A percentile compares a stretch with the other conserved stretches of the same genome.
Evolutionary conservation across 1,140 invertebrate species (phyloP).

Genomic region (Campoletis sonorensis): DNA sequence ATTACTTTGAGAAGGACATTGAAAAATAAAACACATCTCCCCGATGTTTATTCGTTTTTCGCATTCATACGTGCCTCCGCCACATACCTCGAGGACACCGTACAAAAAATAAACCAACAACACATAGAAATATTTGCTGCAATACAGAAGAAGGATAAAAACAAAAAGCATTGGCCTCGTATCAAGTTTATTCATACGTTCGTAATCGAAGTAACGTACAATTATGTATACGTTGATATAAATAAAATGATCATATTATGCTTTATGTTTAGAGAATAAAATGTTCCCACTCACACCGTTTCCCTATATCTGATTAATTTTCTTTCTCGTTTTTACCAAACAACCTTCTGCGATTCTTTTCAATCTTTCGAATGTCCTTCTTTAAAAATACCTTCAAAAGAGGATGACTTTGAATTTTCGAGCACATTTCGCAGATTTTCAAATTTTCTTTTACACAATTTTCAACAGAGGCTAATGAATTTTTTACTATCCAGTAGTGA

Average conservation of each 20-base stretch:
- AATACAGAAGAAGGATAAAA: slow-evolving; percentile 62
- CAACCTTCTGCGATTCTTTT: too few species aligned
- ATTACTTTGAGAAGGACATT: not conserved
- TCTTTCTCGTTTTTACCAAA: not conserved
- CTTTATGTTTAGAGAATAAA: slow-evolving; percentile 48
- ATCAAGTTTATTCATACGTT: slow-evolving; percentile 61
- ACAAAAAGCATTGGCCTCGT: slow-evolving; percentile 47
- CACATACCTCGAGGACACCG: not conserved
- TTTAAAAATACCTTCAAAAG: too few species aligned
- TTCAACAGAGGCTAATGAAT: too few species aligned
- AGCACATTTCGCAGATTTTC: too few species aligned
- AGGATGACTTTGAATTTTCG: too few species aligned
- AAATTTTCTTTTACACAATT: too few species aligned
- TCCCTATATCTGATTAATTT: not conserved
- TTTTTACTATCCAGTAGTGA: too few species aligned
- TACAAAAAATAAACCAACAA: slow-evolving; percentile 1
- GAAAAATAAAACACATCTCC: not conserved
- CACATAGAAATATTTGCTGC: slow-evolving; percentile 54
- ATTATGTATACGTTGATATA: slow-evolving; percentile 67
- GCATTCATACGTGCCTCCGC: slow-evolving; percentile 3
- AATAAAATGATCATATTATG: slow-evolving; percentile 65
- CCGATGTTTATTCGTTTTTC: slow-evolving; percentile 1
- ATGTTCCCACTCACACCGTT: slow-evolving; percentile 42
- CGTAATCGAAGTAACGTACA: slow-evolving; percentile 63
- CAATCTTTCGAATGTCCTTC: too few species aligned